Conservation (phyloP, 2,113 vertebrate species). For the Pandion haliaetus region DNA sequence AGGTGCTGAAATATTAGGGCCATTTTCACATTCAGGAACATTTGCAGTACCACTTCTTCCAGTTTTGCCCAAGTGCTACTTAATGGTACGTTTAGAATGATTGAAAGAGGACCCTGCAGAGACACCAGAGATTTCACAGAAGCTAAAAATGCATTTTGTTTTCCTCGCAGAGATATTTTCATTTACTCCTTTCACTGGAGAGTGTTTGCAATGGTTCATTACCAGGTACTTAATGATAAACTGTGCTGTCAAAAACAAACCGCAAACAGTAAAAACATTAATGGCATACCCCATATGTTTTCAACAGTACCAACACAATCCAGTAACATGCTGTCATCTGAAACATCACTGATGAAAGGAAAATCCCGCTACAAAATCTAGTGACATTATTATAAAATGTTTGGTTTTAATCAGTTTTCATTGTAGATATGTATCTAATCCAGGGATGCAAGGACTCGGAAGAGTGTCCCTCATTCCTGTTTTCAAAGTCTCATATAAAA, state of each 20-base stretch:
- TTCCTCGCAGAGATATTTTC: neutral
- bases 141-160: neutral
- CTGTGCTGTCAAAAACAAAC: neutral
- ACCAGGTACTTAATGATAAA: conserved; percentile 50
- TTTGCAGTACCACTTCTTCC: neutral
- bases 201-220: conserved; percentile 43
- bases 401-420: neutral
- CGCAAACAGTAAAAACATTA: conserved; percentile 9
- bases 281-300: neutral
- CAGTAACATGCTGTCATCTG: neutral
- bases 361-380: neutral
- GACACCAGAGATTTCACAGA: neutral
- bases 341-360: neutral
- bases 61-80: neutral
- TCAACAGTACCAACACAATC: neutral
- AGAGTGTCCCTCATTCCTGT: neutral
- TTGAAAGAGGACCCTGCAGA: neutral
- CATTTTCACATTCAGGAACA: neutral
- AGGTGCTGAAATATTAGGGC: neutral
- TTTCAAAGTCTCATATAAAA: neutral
- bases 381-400: neutral
- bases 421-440: neutral
- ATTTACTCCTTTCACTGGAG: neutral
- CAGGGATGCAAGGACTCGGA: neutral
- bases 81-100: conserved; percentile 11